Conservation (phyloP, 2,888 invertebrate genomes). For the Sclerodermus sp. region DNA sequence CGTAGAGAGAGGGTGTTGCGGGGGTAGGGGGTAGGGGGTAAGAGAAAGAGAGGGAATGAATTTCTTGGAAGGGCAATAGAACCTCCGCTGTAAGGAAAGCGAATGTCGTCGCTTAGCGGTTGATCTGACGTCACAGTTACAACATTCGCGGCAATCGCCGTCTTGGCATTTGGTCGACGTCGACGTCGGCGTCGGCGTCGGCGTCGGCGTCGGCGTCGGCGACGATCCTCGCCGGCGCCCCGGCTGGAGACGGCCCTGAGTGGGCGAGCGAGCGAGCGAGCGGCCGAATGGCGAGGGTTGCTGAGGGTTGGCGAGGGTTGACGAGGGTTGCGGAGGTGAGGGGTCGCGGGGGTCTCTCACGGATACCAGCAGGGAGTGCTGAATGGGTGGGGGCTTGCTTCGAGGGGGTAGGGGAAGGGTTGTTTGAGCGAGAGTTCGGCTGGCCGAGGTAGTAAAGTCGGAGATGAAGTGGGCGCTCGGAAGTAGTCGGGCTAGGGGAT, state of each 20-base stretch:
- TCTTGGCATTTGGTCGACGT: not conserved
- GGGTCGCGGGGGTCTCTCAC: not conserved
- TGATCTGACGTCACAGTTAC: not conserved
- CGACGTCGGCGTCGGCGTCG: not conserved
- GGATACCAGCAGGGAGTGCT: too few species aligned
- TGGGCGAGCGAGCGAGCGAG: not conserved
- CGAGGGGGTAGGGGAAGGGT: not conserved
- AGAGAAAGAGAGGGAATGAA: too few species aligned
- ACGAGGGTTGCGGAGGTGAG: slow-evolving; percentile 2
- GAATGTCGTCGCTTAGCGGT: too few species aligned
- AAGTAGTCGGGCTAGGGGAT: not conserved
- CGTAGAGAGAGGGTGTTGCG: too few species aligned
- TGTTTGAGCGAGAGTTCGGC: not conserved
- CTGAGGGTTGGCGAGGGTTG: too few species aligned
- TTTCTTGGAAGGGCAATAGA: too few species aligned
- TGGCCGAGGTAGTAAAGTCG: not conserved
- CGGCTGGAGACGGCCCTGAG: slow-evolving; percentile 4
- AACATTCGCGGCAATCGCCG: not conserved
- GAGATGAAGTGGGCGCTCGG: slow-evolving; percentile 9
- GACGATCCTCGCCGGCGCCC: slow-evolving; percentile 2
- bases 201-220: not conserved
- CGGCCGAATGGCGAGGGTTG: not conserved
- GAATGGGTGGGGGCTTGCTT: not conserved
- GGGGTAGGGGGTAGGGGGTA: too few species aligned
- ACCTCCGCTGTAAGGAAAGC: too few species aligned